phyloP scores from a whole-genome alignment of 2,797 vertebrate genomes.

The Gallirallus australis region DNA sequence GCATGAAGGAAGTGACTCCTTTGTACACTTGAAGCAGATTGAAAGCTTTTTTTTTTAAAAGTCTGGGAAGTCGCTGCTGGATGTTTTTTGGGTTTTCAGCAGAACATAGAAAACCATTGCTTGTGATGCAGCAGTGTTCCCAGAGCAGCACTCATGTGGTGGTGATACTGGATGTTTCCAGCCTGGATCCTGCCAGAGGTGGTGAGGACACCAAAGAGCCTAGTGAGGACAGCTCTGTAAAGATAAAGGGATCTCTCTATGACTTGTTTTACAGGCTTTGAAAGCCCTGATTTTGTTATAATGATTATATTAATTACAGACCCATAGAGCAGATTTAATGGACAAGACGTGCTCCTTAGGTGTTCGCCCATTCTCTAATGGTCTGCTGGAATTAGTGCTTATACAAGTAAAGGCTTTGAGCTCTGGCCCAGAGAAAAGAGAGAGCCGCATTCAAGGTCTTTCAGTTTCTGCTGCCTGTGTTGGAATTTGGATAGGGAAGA shows the following conservation, averaged over 20 bases:
- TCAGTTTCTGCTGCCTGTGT: neutral
- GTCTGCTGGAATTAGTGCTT: neutral
- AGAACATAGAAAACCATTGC: neutral
- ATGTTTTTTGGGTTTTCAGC: neutral
- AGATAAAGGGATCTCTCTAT: slow-evolving; percentile 10
- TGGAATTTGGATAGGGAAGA: neutral
- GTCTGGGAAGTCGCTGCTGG: neutral
- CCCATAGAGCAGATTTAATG: neutral
- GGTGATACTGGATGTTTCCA: neutral
- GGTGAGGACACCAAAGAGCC: neutral
- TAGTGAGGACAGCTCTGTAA: neutral
- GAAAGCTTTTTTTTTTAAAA: neutral
- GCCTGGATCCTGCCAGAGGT: neutral
- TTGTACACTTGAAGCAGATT: fast-evolving
- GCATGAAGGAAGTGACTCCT: neutral
- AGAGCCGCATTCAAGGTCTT: neutral
- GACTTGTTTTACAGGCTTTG: slow-evolving; percentile 38
- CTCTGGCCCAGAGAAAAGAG: neutral
- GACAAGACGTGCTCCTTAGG: neutral
- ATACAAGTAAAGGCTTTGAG: neutral
- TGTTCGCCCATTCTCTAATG: neutral
- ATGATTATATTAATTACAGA: neutral
- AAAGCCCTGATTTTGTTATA: slow-evolving; percentile 9
- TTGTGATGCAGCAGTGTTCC: neutral
- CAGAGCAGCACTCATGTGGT: neutral